Base-by-base conservation (phyloP, 1,140 invertebrate genomes). In the Drosophila arizonae region DNA sequence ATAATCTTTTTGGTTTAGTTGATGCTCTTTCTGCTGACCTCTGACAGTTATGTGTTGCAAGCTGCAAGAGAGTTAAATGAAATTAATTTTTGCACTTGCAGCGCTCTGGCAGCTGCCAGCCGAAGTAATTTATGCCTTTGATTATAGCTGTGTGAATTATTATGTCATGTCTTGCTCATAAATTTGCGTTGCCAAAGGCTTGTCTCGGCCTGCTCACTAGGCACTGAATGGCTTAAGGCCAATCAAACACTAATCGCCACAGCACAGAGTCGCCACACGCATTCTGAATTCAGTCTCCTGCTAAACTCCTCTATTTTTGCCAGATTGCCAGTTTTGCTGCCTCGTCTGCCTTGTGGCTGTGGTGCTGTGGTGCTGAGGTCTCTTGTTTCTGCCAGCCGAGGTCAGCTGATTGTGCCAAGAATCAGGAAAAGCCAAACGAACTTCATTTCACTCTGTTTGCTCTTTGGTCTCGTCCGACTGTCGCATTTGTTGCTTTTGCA, bases 31-130 rank as follows among this genome's bases (percentile, higher is more conserved):
- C 17, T 84, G 81, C 73, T 73, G 73, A 72, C 73, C 81, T 76
- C 61, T 79, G 76, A 54, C 73, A 62, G 63, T 28, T 24, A 52
- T 55, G 4, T 39, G 26, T 24, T 28, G 62, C 63, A 45, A 21
- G 43, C 5, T 28, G 26, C 26, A 4, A 5, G 3, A 4, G 43
- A 76, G 66, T 84, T 77, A 65, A 68, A 86, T 86, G 55, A 78
- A 76, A 86, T 87, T 82, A 79, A 86, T 79, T 82, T 82, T 64
- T 71, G 72, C 72, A 76, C 61, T 70, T 63, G 46, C 36, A 68
- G 79, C 82, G 76, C 9, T 63, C 54, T 63, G 30, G n/a, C 13
- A 17, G 56, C 55, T 58, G 55, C 24, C 51, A 74, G 63, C 41
- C 11, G 15, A 43, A 48, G 28, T 66, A 70, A 86, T 87, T 86